Evolutionary conservation across 2,113 vertebrate genomes (phyloP).

Genomic region (Sarotherodon lohbergeri): DNA sequence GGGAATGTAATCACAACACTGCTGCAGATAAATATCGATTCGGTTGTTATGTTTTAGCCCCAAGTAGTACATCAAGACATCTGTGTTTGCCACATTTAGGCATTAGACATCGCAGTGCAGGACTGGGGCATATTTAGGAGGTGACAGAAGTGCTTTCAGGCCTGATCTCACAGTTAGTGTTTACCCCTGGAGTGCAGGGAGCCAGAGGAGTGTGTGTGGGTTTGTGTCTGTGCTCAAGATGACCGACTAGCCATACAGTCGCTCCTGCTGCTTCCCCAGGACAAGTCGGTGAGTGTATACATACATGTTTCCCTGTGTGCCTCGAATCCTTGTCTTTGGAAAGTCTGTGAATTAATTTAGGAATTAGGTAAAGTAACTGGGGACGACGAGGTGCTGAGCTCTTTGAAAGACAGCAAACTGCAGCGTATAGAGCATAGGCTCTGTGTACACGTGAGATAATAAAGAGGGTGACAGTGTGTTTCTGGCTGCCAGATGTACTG

Average conservation of each 20-base stretch:
- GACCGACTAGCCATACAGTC: neutral
- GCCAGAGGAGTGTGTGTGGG: neutral
- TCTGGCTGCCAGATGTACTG: neutral
- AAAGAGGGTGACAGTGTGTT: neutral
- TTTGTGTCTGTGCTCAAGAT: neutral
- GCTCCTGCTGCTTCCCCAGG: neutral
- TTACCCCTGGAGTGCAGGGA: conserved; percentile 25
- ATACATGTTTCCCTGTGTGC: neutral
- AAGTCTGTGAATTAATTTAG: neutral
- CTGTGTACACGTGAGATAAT: neutral
- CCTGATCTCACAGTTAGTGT: conserved; percentile 1
- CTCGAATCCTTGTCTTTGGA: neutral
- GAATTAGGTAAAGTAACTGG: neutral
- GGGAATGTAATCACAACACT: conserved; percentile 14
- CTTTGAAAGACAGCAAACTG: neutral
- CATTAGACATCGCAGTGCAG: neutral
- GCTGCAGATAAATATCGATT: conserved; percentile 56
- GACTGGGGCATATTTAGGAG: conserved; percentile 4
- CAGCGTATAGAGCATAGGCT: neutral
- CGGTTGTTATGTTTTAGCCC: conserved; percentile 17
- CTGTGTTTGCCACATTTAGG: conserved; percentile 21
- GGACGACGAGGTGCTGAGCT: neutral
- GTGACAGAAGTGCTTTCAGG: conserved; percentile 11
- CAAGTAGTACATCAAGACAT: neutral
- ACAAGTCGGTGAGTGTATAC: neutral